Evolutionary conservation across 2,888 invertebrate species (phyloP).

Genomic region (Tetanocera ferruginea): DNA sequence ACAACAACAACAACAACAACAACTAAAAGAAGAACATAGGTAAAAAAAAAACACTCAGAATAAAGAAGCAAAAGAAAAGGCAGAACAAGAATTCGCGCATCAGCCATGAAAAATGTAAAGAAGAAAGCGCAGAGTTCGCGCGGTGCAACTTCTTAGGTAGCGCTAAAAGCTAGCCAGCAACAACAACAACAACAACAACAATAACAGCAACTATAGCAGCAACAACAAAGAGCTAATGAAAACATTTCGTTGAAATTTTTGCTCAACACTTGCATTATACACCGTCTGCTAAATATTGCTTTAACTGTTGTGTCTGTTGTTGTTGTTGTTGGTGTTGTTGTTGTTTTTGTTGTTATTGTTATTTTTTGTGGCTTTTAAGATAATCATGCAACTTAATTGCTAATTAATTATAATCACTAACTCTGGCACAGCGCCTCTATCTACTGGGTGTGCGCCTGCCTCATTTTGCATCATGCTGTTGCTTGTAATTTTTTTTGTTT

Average conservation of each 20-base stretch:
- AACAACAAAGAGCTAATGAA: not conserved
- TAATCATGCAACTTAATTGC: conserved; percentile 47
- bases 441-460: conserved; percentile 38
- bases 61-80: not conserved
- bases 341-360: conserved; percentile 39
- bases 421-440: conserved; percentile 17
- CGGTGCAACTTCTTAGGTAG: not conserved
- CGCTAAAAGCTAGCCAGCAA: not conserved
- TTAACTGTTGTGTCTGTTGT: conserved; percentile 7
- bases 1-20: not conserved
- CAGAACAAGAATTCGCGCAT: not conserved
- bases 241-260: conserved; percentile 19
- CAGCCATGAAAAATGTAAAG: not conserved
- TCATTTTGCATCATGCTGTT: conserved; percentile 30
- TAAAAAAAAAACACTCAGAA: not conserved
- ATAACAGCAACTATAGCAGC: not conserved
- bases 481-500: conserved; percentile 1
- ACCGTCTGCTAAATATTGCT: not conserved
- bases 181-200: conserved; percentile 28
- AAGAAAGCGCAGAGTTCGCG: not conserved
- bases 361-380: conserved; percentile 39
- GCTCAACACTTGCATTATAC: conserved; percentile 25
- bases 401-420: conserved; percentile 45
- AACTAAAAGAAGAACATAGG: not conserved
- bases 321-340: conserved; percentile 6